Evolutionary conservation across 1,140 invertebrate genomes (phyloP).

Genomic region (Aphaenogaster floridana): DNA sequence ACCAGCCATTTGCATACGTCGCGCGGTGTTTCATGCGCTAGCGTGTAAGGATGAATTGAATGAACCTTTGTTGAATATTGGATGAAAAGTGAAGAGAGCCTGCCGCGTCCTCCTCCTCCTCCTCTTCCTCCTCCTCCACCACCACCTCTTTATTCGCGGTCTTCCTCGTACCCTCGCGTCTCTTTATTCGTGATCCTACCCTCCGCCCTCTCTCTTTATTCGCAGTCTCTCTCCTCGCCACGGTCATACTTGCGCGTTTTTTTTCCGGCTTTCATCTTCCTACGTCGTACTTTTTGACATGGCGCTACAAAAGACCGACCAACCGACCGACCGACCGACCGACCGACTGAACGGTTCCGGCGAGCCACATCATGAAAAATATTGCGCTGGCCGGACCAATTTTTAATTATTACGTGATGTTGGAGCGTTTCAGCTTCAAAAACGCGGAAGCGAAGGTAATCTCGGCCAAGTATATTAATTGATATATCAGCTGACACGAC

Average conservation of each 20-base stretch:
- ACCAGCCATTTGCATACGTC: slow-evolving; percentile 85
- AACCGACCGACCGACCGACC: not conserved
- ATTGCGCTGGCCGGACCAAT: slow-evolving; percentile 54
- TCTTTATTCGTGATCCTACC: slow-evolving; percentile 63
- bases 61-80: slow-evolving; percentile 84
- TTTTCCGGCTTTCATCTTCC: slow-evolving; percentile 45
- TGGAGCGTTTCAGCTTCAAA: slow-evolving; percentile 9
- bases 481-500: not conserved
- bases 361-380: slow-evolving; percentile 41
- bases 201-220: slow-evolving; percentile 59
- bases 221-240: slow-evolving; percentile 43
- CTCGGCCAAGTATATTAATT: slow-evolving; percentile 26
- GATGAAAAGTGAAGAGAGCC: slow-evolving; percentile 82
- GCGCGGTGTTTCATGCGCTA: slow-evolving; percentile 73
- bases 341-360: not conserved
- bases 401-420: slow-evolving; percentile 60
- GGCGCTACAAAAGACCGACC: slow-evolving; percentile 40
- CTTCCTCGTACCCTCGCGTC: not conserved
- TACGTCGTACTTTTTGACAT: slow-evolving; percentile 35
- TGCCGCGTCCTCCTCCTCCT: slow-evolving; percentile 66
- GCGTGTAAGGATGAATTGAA: slow-evolving; percentile 83
- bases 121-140: slow-evolving; percentile 46
- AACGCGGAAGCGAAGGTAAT: slow-evolving; percentile 23
- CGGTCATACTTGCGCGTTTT: slow-evolving; percentile 54
- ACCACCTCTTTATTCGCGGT: slow-evolving; percentile 39